These are phyloP conservation scores for Diabrotica virgifera DNA, from an alignment of 1,140 invertebrate genomes.

Conservation along the genomic window DNA sequence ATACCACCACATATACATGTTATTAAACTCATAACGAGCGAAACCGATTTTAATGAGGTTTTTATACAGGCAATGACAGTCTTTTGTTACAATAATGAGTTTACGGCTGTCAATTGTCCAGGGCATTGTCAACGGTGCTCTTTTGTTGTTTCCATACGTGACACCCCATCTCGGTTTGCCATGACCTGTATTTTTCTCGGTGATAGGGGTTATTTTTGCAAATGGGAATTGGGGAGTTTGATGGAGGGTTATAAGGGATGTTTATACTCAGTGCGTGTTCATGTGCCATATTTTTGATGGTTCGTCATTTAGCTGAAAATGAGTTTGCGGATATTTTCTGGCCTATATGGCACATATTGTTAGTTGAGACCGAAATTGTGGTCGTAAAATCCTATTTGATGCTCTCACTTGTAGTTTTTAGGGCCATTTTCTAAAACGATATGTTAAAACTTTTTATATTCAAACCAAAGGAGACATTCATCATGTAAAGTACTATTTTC, in stretches of 20 bases:
- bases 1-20: constrained; percentile 29
- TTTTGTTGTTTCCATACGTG: constrained; percentile 33
- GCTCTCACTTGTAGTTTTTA: too few species aligned
- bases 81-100: constrained; percentile 50
- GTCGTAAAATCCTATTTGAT: neutral
- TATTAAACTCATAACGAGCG: constrained; percentile 43
- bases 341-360: constrained; percentile 8
- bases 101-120: constrained; percentile 45
- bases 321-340: constrained; percentile 14
- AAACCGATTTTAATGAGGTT: constrained; percentile 46
- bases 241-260: constrained; percentile 9
- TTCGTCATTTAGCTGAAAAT: constrained; percentile 17
- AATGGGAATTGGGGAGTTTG: constrained; percentile 3
- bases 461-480: too few species aligned
- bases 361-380: neutral
- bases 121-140: constrained; percentile 33
- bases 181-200: neutral
- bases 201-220: constrained; percentile 8
- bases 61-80: constrained; percentile 49
- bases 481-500: too few species aligned
- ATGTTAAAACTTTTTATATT: too few species aligned
- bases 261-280: constrained; percentile 13
- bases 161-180: constrained; percentile 16
- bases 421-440: too few species aligned
- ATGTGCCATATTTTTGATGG: constrained; percentile 23